These are phyloP conservation scores for Pseudomyrmex sp. DNA, from an alignment of 1,140 invertebrate genomes.

Conservation along the genomic window DNA sequence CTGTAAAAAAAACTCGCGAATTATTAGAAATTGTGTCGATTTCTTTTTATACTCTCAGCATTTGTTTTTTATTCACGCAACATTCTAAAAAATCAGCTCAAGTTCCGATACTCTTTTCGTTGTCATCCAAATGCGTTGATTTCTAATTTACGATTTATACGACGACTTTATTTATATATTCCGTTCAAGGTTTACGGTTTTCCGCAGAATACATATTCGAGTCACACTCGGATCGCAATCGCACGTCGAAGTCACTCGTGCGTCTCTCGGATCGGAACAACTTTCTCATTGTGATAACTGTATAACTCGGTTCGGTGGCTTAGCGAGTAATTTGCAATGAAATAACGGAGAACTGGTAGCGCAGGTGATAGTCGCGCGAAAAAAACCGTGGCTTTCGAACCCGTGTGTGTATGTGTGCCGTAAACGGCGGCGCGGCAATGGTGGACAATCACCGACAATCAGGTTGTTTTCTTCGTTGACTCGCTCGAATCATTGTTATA, in stretches of 20 bases:
- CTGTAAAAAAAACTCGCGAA: too few species aligned
- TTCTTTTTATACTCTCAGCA: too few species aligned
- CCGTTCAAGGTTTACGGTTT: slow-evolving; percentile 10
- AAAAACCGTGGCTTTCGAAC: slow-evolving; percentile 53
- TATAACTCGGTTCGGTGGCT: slow-evolving; percentile 30
- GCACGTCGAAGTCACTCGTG: slow-evolving; percentile 39
- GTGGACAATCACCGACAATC: slow-evolving; percentile 54
- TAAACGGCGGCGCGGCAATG: slow-evolving; percentile 15
- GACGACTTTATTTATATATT: not conserved
- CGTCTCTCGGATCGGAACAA: slow-evolving; percentile 37
- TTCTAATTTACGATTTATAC: slow-evolving; percentile 9
- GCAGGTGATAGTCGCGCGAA: slow-evolving; percentile 58
- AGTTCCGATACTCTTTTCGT: too few species aligned
- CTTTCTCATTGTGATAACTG: slow-evolving; percentile 71
- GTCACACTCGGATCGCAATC: slow-evolving; percentile 28
- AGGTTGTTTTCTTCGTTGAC: slow-evolving; percentile 37
- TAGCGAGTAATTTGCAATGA: slow-evolving; percentile 53
- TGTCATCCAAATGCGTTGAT: not conserved
- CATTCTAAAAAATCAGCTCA: too few species aligned
- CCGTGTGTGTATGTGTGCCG: not conserved
- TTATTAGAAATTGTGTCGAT: too few species aligned
- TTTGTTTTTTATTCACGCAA: too few species aligned
- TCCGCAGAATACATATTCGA: not conserved
- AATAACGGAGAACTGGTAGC: slow-evolving; percentile 70
- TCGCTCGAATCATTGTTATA: not conserved